A percentile compares a stretch with the other conserved stretches of the same genome.
Conservation (phyloP, 2,888 invertebrate species). For the Pyrrhia umbra region DNA sequence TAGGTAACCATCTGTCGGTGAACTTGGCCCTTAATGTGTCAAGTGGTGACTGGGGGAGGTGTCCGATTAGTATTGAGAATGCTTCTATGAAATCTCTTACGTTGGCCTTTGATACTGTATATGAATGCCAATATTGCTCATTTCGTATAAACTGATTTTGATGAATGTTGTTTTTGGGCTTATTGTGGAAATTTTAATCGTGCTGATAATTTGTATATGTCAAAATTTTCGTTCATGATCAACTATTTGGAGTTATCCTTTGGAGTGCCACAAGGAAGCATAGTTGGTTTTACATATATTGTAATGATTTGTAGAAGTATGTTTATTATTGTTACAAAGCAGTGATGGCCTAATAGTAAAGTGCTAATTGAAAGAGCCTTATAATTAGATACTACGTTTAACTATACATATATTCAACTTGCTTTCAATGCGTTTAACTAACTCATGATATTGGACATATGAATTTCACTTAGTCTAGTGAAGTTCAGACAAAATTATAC, state of each 20-base stretch:
- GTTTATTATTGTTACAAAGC: too few relatives aligned
- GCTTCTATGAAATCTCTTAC: not conserved
- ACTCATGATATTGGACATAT: not conserved
- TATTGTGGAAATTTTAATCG: not conserved
- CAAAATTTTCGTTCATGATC: rapidly evolving
- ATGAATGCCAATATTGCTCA: not conserved
- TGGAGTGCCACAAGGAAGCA: not conserved
- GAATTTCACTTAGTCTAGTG: not conserved
- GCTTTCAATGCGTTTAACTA: not conserved
- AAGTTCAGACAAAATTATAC: slow-evolving; percentile 19
- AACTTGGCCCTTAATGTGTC: too few relatives aligned
- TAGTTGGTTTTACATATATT: not conserved
- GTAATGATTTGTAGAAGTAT: too few relatives aligned
- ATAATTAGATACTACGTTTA: too few relatives aligned
- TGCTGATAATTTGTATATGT: not conserved
- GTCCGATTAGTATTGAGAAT: slow-evolving; percentile 23
- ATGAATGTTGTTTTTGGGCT: not conserved
- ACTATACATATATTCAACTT: too few relatives aligned
- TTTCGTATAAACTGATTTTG: not conserved
- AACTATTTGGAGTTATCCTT: not conserved
- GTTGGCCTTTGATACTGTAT: slow-evolving; percentile 9
- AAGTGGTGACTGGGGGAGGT: slow-evolving; percentile 9
- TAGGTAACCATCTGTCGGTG: too few relatives aligned
- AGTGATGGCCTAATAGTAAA: too few relatives aligned
- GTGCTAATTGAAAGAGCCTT: too few relatives aligned